Base-by-base conservation (phyloP, 92 coral and sea anemone species). In the Diadumene lineata region DNA sequence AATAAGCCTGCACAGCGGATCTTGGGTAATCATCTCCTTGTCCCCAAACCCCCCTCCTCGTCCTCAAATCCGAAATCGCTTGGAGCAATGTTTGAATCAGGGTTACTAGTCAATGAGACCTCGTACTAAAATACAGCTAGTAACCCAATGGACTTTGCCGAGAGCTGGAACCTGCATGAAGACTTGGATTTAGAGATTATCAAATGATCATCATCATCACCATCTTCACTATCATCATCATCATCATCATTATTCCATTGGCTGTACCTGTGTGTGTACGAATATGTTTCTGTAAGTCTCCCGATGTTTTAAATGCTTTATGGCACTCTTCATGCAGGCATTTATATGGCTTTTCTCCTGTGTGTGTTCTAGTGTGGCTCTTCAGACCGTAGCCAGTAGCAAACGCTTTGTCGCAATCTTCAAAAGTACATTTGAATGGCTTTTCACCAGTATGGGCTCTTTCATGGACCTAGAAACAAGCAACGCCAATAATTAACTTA, bases 371-470 rank as follows among this genome's bases (percentile, higher is more conserved):
- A 1, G 92, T 92, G 64, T 94, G 98, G 66, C 98, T 94, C 72
- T 94, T 94, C 28, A 94, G 67, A 11, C 98, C 98, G 72, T 94
- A 94, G 0, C 98, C 98, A 2, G 98, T 94, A 10, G 98, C 98
- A 51, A 94, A 94, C n/a, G 98, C 98, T 48, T 92, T 94, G 61
- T 88, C 90, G 61, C 98, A 94, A 34, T 81, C 84, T 0, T 88
- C 94, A 68, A 78, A 93, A 25, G 82, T 58, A 30, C 98, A 94
- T 72, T 92, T 94, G 63, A 92, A 94, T 0, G 98, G 98, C 73
- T 94, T 94, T 64, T 94, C 98, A 10, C 98, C 98, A 21, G 97
- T 94, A 78, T 94, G 98, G 8, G 98, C 94, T 46, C 98, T 79
- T 64, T 86, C 98, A 60, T 94, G 98, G 28, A 94, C 98, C 98